A percentile compares a stretch with the other conserved stretches of the same genome.
These are phyloP conservation scores for Chaitophorus viminalis DNA, from an alignment of 2,888 invertebrate genomes.

Conservation along the genomic window DNA sequence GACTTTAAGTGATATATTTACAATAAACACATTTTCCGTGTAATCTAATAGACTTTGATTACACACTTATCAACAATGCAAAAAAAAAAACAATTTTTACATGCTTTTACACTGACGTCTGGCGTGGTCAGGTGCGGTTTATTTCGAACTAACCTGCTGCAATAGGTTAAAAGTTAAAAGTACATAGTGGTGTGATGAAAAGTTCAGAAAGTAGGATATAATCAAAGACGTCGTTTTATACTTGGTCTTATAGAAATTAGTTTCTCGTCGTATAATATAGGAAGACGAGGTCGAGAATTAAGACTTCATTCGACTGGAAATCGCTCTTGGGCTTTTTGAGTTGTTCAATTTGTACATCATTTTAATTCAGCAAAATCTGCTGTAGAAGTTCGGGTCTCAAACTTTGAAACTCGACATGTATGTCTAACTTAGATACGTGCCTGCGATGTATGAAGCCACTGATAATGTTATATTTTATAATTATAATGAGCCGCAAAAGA, in stretches of 20 bases:
- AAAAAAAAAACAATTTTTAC: background rate
- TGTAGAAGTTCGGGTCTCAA: slow-evolving; percentile 39
- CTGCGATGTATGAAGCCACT: slow-evolving; percentile 31
- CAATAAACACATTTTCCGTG: background rate
- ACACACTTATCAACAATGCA: background rate
- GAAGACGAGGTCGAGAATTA: slow-evolving; percentile 24
- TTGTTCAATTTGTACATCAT: slow-evolving; percentile 53
- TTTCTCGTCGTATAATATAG: slow-evolving; percentile 7
- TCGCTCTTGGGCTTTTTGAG: slow-evolving; percentile 51
- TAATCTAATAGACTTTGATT: background rate
- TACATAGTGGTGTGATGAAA: background rate
- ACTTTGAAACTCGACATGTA: slow-evolving; percentile 49
- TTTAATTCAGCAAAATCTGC: slow-evolving; percentile 57
- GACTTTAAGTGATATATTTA: background rate
- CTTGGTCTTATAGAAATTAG: slow-evolving; percentile 27
- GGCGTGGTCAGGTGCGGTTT: background rate
- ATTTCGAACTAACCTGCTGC: background rate
- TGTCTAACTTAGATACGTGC: slow-evolving; percentile 40
- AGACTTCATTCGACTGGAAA: slow-evolving; percentile 52
- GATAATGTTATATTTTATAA: slow-evolving; percentile 41
- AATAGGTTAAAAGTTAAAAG: background rate
- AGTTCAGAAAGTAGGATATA: slow-evolving; percentile 11
- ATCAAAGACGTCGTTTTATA: slow-evolving; percentile 9
- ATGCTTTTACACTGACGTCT: background rate
- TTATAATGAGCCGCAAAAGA: slow-evolving; percentile 12